Base-by-base conservation (phyloP, 2,888 invertebrate genomes). In the Agriopis aurantiaria region DNA sequence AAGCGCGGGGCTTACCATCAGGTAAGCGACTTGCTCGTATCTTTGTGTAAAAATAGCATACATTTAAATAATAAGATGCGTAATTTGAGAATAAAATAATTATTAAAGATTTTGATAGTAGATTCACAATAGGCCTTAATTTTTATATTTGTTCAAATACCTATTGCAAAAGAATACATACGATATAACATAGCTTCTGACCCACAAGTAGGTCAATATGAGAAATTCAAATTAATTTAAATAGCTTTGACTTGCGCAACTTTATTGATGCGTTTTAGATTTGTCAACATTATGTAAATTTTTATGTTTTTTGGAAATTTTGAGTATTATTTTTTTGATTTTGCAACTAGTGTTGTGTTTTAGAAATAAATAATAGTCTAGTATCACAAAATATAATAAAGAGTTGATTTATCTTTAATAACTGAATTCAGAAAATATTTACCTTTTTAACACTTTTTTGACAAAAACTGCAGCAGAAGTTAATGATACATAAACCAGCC, bases 141-240 rank as follows among this genome's bases (percentile, higher is more conserved):
- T 41, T 56, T 56, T 10, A 41, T 10, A 48, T 33, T 33, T 11
- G 17, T 14, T 8, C 6, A 53, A 9, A 63, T 33, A 61, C 52
- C 52, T 65, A 17, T 69, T 66, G 63, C 65, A 66, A 71, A 60
- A 53, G 10, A 33, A 43, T 5, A 58, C 23, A 46, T 8, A 43
- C 51, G 41, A 60, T 59, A 58, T 61, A 33, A 58, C 56, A 61
- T 17, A 58, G 12, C 46, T 43, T 40, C 8, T 43, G 53, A 41
- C 53, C 68, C 65, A 64, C 9, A 74, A 68, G 71, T 70, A 52
- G 68, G 74, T 48, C 65, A 72, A 70, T 66, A 63, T 64, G 65
- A 68, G 71, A 72, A 56, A 70, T 68, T 63, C 61, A 69, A 74
- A 71, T 68, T 74, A 59, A 72, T 69, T 65, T 57, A 69, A 67